phyloP scores from a whole-genome alignment of 2,113 vertebrate genomes.

The Oreocharis arfaki region DNA sequence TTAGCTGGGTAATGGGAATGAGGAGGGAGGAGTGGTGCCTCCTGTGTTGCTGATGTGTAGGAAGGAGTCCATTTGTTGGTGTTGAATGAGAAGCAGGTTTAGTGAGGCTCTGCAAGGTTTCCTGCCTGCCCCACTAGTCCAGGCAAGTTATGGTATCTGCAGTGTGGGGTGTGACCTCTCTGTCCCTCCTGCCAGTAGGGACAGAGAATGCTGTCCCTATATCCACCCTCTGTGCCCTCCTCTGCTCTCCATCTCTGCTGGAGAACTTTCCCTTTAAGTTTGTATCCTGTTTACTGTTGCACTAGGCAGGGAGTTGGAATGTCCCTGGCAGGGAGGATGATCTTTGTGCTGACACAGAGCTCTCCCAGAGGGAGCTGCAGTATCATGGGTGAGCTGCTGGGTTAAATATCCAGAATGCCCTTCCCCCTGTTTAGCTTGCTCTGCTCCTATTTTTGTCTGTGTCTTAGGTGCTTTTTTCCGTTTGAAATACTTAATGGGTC shows the following conservation, averaged over 20 bases:
- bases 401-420: neutral
- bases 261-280: neutral
- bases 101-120: neutral
- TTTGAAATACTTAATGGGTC: neutral
- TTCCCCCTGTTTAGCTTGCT: neutral
- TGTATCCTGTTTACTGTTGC: neutral
- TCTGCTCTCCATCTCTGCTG: neutral
- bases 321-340: neutral
- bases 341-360: neutral
- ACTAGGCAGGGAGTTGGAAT: neutral
- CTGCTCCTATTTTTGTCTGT: conserved; percentile 29
- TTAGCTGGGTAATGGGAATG: neutral
- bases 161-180: neutral
- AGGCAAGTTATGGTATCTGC: neutral
- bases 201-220: neutral
- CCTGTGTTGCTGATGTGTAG: neutral
- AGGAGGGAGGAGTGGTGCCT: neutral
- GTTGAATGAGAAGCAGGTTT: neutral
- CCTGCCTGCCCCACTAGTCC: neutral
- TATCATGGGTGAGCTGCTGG: neutral
- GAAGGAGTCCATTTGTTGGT: neutral
- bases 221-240: neutral
- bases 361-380: neutral
- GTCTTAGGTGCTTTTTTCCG: neutral
- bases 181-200: neutral